Evolutionary conservation across 1,140 invertebrate genomes (phyloP).

Genomic region (Druon quercuslanigerum): DNA sequence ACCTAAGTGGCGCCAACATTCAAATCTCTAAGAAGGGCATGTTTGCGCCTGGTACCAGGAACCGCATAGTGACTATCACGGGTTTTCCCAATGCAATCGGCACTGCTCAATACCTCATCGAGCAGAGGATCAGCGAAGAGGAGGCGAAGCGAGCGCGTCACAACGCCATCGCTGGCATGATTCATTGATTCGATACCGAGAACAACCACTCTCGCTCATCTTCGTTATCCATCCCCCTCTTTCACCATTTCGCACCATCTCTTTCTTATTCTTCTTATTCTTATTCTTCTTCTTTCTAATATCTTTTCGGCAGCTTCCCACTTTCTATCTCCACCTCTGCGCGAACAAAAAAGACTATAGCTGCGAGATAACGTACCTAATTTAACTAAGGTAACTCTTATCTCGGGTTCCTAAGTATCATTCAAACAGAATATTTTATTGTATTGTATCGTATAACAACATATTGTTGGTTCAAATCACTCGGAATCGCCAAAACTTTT

Average conservation of each 20-base stretch:
- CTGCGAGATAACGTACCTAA: no score
- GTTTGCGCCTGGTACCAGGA: slow-evolving; percentile 96
- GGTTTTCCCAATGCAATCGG: slow-evolving; percentile 90
- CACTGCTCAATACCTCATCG: slow-evolving; percentile 95
- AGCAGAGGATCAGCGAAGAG: slow-evolving; percentile 96
- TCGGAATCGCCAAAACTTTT: no score
- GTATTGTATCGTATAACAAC: no score
- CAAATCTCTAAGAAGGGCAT: slow-evolving; percentile 99
- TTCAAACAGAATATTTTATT: no score
- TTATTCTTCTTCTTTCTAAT: neutral
- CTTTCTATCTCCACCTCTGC: slow-evolving; percentile 1
- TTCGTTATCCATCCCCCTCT: slow-evolving; percentile 32
- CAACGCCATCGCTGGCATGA: slow-evolving; percentile 86
- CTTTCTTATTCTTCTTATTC: neutral
- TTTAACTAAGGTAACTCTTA: no score
- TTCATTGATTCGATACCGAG: slow-evolving; percentile 74
- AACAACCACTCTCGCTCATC: slow-evolving; percentile 35
- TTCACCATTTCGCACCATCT: neutral
- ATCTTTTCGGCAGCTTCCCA: slow-evolving; percentile 5
- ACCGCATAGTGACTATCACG: slow-evolving; percentile 96
- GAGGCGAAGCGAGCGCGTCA: slow-evolving; percentile 94
- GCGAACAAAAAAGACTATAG: no score
- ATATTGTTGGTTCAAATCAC: no score
- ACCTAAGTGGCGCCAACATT: slow-evolving; percentile 96
- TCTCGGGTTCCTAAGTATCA: no score